Evolutionary conservation across 2,113 vertebrate genomes (phyloP).

Genomic region (Misgurnus mizolepis): DNA sequence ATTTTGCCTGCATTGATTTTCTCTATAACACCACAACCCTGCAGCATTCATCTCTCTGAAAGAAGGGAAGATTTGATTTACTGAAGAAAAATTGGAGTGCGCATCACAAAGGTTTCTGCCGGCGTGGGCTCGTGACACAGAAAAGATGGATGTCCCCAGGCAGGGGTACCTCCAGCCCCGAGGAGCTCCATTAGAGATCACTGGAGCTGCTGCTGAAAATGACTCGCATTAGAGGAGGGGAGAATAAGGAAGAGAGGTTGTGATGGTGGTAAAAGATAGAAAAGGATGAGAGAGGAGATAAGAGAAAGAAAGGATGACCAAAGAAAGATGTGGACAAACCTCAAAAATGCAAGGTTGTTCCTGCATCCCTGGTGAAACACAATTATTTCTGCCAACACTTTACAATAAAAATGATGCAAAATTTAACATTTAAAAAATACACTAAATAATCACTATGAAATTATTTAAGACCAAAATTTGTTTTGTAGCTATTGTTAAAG

Average conservation of each 20-base stretch:
- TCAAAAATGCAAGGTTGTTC: no score
- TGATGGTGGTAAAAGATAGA: slow-evolving; percentile 29
- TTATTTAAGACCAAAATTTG: no score
- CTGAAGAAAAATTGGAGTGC: slow-evolving; percentile 99
- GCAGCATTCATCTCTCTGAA: slow-evolving; percentile 99
- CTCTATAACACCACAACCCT: slow-evolving; percentile 91
- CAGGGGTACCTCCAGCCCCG: slow-evolving; percentile 89
- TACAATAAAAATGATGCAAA: no score
- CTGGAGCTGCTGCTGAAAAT: slow-evolving; percentile 72
- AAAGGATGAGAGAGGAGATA: slow-evolving; percentile 1
- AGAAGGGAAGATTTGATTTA: slow-evolving; percentile 99
- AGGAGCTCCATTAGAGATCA: slow-evolving; percentile 97
- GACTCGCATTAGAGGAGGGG: slow-evolving; percentile 73
- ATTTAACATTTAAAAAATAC: no score
- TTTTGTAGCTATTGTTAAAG: no score
- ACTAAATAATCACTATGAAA: no score
- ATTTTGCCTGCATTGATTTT: slow-evolving; percentile 99
- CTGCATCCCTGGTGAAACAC: not conserved
- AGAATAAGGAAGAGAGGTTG: slow-evolving; percentile 71
- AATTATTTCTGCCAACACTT: not conserved
- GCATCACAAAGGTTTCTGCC: slow-evolving; percentile 98
- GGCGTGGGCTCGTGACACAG: slow-evolving; percentile 85
- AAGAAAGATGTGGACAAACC: slow-evolving; percentile 10
- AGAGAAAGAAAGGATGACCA: not conserved
- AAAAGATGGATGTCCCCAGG: slow-evolving; percentile 98